Evolutionary conservation across 2,797 vertebrate species (phyloP), one percentile per base, ranked within the genome.

Genomic region (Cheirogaleus major): DNA sequence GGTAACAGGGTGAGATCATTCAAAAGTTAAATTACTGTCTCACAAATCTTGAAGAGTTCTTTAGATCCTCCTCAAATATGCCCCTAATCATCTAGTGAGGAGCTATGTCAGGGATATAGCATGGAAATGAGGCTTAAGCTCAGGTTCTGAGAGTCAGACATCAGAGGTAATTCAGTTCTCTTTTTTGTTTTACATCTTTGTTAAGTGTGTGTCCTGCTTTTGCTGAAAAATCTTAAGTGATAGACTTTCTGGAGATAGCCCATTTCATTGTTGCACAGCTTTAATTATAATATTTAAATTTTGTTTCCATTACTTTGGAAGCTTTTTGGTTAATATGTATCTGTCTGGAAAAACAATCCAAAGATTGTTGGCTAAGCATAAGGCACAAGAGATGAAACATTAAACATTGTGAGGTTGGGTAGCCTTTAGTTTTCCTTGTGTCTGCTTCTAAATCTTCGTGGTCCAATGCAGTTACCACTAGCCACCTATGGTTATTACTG

Each of bases 131-230:
- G 41, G 72, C 45, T 63, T 86, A 79, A 86, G 70, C 14, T 79
- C 52, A 93, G 23, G 17, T 67, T 91, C 75, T 93, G 43, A 50
- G 59, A 85, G 67, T 80, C 88, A 30, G 75, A 45, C 10, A 86
- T 75, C 11, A 89, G 27, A 86, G 45, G 17, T 91, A 69, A 76
- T 79, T 84, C 27, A 38, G 32, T 50, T 23, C 41, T 89, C 57
- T 79, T 55, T 80, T 14, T 69, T 80, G 35, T 67, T 67, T 90
- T 69, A 41, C 25, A 18, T 90, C n/a, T 93, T 89, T 95, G 63
- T 95, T 76, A 95, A 96, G 38, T 76, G 22, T 91, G 10, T 92
- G 27, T 65, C 25, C 25, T 85, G 48, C 52, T 96, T 96, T 90
- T 87, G 79, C 22, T 75, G 75, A 94, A 94, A 84, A 95, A 18